Conservation (phyloP, 2,888 invertebrate species). For the Drosophila koepferae region DNA sequence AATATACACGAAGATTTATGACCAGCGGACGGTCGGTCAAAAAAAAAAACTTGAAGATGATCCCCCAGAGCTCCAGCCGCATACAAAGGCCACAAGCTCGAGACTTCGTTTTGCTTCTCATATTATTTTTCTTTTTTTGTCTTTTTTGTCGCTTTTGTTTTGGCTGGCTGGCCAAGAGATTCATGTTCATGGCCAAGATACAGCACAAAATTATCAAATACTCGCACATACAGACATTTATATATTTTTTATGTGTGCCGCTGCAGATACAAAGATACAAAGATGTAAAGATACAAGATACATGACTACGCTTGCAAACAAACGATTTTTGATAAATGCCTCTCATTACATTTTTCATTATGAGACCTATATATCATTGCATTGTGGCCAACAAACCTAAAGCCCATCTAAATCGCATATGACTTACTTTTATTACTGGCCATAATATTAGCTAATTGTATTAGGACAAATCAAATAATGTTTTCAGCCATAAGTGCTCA, state of each 20-base stretch:
- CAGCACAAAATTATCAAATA: slow-evolving; percentile 74
- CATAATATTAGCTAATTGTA: slow-evolving; percentile 21
- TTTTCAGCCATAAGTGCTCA: not conserved
- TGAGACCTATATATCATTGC: slow-evolving; percentile 61
- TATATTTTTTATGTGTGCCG: slow-evolving; percentile 63
- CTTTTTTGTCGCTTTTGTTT: slow-evolving; percentile 46
- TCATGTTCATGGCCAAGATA: slow-evolving; percentile 71
- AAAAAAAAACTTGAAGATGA: slow-evolving; percentile 70
- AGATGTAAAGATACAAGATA: slow-evolving; percentile 48
- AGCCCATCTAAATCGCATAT: slow-evolving; percentile 14
- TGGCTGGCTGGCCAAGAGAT: slow-evolving; percentile 57
- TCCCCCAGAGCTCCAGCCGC: slow-evolving; percentile 50
- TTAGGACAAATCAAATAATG: not conserved
- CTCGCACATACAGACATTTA: slow-evolving; percentile 47
- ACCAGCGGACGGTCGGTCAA: slow-evolving; percentile 59
- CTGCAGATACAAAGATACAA: slow-evolving; percentile 39
- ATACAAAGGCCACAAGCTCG: slow-evolving; percentile 43
- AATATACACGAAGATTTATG: slow-evolving; percentile 84
- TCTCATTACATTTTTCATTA: slow-evolving; percentile 75
- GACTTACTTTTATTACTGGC: slow-evolving; percentile 19
- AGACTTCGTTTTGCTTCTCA: slow-evolving; percentile 28
- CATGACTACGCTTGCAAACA: slow-evolving; percentile 48
- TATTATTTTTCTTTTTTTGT: slow-evolving; percentile 14
- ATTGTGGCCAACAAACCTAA: slow-evolving; percentile 51
- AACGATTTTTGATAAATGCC: slow-evolving; percentile 80